Evolutionary conservation across 2,113 vertebrate genomes (phyloP), one percentile per base, ranked within the genome.

Genomic region (Regulus satrapa): DNA sequence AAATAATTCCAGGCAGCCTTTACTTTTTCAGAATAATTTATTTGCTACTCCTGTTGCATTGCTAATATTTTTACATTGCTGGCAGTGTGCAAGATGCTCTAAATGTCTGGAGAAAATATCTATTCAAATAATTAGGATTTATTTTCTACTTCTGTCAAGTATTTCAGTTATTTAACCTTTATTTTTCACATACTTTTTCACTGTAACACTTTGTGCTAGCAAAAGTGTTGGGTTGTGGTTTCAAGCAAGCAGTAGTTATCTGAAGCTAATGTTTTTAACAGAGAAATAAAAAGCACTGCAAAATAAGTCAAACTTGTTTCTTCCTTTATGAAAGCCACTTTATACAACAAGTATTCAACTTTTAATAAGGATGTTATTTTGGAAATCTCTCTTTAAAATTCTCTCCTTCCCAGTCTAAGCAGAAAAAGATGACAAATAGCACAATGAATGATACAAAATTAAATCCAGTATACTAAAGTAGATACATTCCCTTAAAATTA

Each of bases 1-100:
- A 96, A 94, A 91, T 95, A 87, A 94, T 92, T 92, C 79, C 52
- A 69, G 55, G 51, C 92, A 96, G 56, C 63, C 40, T 90, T 96
- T 84, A 62, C 41, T 88, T 92, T 91, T 86, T 79, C 75, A 71
- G 92, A 95, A 90, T 88, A 94, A 93, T 88, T 92, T 77, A 74
- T 93, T 83, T 92, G 14, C 82, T 78, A n/a, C 23, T 87, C 26
- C 78, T 52, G 2, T 72, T 92, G 29, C 82, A 88, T 88, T 85
- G 66, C 56, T 94, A 89, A 61, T 73, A 69, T 89, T 87, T 94
- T 94, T 88, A 49, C 62, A 64, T 55, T 84, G 29, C 45, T 90
- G 32, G 32, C 23, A 95, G 29, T 46, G 10, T 52, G 26, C 26
- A 61, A 72, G 49, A 24, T 94, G 34, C 28, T 61, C 24, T 85